A percentile compares a stretch with the other conserved stretches of the same genome.
Conservation (phyloP, 64 coral and sea anemone species). For the Stylophora pistillata region DNA sequence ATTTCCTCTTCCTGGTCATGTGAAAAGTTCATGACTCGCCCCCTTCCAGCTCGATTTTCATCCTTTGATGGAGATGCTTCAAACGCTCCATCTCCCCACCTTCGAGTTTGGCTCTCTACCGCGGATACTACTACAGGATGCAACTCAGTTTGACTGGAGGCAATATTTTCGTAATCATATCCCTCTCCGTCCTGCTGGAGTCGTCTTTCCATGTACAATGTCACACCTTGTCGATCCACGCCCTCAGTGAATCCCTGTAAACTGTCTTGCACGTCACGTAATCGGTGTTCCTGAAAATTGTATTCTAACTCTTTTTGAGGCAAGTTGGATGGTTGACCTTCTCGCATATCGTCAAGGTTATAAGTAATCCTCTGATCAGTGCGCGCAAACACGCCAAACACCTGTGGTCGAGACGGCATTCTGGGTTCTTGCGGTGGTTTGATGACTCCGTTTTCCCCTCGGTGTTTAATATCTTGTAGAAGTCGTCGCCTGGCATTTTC, state of each 20-base stretch:
- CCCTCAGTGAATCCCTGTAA: not conserved
- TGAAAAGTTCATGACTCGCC: constrained; percentile 31
- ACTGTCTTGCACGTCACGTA: constrained; percentile 9
- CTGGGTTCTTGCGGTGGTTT: constrained; percentile 1
- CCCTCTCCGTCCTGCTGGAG: not conserved
- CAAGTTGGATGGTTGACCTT: not conserved
- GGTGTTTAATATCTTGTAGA: not conserved
- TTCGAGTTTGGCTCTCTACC: constrained; percentile 2
- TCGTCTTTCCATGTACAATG: not conserved
- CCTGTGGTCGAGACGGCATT: constrained; percentile 28
- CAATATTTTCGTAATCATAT: constrained; percentile 32
- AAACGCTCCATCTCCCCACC: constrained; percentile 8
- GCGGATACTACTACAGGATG: not conserved
- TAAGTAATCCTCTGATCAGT: not conserved
- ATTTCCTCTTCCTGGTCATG: constrained; percentile 7
- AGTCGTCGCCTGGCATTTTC: not conserved
- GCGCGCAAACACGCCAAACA: constrained; percentile 61
- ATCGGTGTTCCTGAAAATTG: not conserved
- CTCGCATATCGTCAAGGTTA: not conserved
- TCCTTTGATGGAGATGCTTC: constrained; percentile 4
- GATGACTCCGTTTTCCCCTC: not conserved
- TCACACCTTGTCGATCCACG: not conserved
- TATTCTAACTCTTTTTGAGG: not conserved
- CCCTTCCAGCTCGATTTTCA: not conserved
- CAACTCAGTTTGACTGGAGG: not conserved